Base-by-base conservation (phyloP, 1,140 invertebrate genomes). In the Saxidomus purpurata region DNA sequence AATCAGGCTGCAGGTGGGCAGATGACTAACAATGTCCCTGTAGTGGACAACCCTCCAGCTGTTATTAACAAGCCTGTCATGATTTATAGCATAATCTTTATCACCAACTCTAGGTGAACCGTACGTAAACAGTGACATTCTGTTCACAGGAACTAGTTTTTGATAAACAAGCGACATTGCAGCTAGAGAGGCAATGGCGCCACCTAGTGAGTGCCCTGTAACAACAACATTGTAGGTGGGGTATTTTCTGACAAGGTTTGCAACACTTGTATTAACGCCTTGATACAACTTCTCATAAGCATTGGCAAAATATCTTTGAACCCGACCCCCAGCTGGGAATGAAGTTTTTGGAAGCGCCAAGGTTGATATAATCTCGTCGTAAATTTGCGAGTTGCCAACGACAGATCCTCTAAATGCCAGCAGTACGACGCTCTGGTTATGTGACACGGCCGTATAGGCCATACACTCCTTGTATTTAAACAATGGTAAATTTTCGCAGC, bases 21-120 rank as follows among this genome's bases (percentile, higher is more conserved):
- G 2, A n/a, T 69, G 81, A 47, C n/a, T 34, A 0, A 83, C 81
- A 67, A 49, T 34, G 25, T 83, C 81, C 22, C 43, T 83, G 28
- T 69, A 19, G n/a, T 83, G 81, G 40, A 83, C 81, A 11, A 83
- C 81, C 43, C 81, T 40, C 59, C 59, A 83, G 61, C 81, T 83
- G 40, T 83, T 69, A 22, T 40, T 69, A 19, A 83, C 40, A 15
- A 83, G n/a, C 40, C 22, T 31, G n/a, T 69, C 81, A 49, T 61
- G 34, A 49, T n/a, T 38, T 0, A 52, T 28, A 3, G 81, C 81
- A 25, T 34, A 83, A 3, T 28, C 22, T 38, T 83, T 83, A 55
- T 83, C 81, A 25, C 81, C 81, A 43, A 69, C 81, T 47, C 81
- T 67, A 0, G 81, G 81, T n/a, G 4, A 28, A 36, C 81, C 81